Conservation (phyloP, 2,888 invertebrate genomes). For the Maniola hyperantus region DNA sequence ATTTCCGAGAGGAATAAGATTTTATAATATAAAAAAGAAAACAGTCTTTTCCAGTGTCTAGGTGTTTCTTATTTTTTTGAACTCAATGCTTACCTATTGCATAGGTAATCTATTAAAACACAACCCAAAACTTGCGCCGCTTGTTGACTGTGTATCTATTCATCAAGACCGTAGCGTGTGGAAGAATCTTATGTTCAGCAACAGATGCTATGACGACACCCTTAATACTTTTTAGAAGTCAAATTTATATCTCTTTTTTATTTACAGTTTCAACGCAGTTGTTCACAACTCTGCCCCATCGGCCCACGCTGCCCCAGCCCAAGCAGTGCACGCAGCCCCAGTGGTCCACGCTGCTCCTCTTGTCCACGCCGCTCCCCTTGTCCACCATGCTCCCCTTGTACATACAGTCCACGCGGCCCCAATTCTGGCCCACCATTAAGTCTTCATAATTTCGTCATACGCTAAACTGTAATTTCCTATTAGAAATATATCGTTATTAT, state of each 20-base stretch:
- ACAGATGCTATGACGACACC: too few species aligned
- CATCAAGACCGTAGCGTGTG: too few species aligned
- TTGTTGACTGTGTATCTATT: too few species aligned
- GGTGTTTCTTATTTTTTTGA: too few species aligned
- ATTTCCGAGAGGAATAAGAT: neutral
- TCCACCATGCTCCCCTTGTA: conserved; percentile 43
- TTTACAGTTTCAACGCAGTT: conserved; percentile 71
- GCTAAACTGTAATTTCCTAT: conserved; percentile 46
- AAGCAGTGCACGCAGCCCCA: conserved; percentile 40
- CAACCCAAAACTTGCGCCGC: too few species aligned
- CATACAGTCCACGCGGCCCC: conserved; percentile 49
- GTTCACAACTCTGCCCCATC: conserved; percentile 72
- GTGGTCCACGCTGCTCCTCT: conserved; percentile 39
- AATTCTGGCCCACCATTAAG: conserved; percentile 59
- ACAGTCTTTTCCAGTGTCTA: too few species aligned
- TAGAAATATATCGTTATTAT: conserved; percentile 58
- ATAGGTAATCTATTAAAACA: too few species aligned
- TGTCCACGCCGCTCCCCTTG: conserved; percentile 46
- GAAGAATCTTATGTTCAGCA: too few species aligned
- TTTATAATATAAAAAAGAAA: neutral
- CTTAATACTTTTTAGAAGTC: too few species aligned
- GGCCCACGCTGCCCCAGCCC: conserved; percentile 56
- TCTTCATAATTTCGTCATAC: conserved; percentile 20
- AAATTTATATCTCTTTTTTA: conserved; percentile 19
- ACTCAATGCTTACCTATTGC: too few species aligned